A percentile compares a stretch with the other conserved stretches of the same genome.
Conservation (phyloP, 2,797 vertebrate genomes). For the Syndactyla subalaris region DNA sequence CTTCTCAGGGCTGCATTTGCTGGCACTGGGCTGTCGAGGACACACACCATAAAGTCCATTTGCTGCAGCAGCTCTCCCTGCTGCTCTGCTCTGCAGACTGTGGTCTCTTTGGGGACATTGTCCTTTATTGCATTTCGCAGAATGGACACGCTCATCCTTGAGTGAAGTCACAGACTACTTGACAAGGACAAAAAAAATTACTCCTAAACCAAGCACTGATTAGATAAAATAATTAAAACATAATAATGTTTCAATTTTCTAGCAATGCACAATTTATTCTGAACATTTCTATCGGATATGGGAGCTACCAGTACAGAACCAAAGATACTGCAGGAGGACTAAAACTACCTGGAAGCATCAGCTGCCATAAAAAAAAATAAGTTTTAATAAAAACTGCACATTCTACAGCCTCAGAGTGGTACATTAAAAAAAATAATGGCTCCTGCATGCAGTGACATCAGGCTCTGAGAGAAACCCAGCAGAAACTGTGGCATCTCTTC, state of each 20-base stretch:
- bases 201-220: neutral
- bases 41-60: neutral
- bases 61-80: neutral
- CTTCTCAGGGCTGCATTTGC: neutral
- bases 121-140: neutral
- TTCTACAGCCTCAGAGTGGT: neutral
- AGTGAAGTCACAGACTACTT: neutral
- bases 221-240: constrained; percentile 5
- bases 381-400: neutral
- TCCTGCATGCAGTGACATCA: neutral
- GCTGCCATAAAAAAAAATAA: neutral
- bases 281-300: neutral
- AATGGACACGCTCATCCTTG: neutral
- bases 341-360: neutral
- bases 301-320: neutral
- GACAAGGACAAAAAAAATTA: neutral
- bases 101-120: neutral
- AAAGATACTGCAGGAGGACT: neutral
- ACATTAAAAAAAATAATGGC: neutral
- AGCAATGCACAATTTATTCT: neutral
- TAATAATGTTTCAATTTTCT: neutral
- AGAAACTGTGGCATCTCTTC: constrained; percentile 35
- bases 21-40: neutral
- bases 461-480: constrained; percentile 14
- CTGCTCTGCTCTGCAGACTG: neutral